phyloP scores from a whole-genome alignment of 2,797 vertebrate species.

The Fringilla coelebs region DNA sequence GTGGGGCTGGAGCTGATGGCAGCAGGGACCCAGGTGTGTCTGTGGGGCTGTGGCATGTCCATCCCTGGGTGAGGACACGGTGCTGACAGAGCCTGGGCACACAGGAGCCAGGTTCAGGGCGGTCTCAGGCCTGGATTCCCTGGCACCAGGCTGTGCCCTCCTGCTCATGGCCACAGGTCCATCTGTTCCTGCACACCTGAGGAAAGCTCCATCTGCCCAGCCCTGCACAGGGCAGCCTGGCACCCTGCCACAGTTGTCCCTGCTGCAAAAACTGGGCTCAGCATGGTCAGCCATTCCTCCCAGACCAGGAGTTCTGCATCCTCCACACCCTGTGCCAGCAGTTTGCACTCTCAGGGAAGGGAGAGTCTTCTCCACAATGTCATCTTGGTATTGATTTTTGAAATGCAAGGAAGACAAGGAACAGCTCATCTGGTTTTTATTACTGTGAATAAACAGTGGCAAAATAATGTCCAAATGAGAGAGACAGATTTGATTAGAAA shows the following conservation, averaged over 20 bases:
- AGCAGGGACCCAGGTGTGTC: not conserved
- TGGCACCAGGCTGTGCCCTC: not conserved
- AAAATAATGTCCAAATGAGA: slow-evolving; percentile 13
- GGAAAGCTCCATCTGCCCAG: not conserved
- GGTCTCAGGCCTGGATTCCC: accelerated
- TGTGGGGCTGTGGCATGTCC: not conserved
- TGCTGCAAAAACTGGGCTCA: not conserved
- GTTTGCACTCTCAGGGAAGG: not conserved
- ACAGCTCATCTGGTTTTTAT: not conserved
- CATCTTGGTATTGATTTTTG: not conserved
- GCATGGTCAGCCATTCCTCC: not conserved
- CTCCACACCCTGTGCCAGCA: not conserved
- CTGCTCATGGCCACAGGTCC: not conserved
- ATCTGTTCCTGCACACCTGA: not conserved
- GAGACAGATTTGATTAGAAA: not conserved
- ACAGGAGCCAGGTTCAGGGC: not conserved
- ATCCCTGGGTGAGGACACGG: not conserved
- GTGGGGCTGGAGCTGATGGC: too few species aligned
- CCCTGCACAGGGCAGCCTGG: not conserved
- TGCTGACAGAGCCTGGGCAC: not conserved
- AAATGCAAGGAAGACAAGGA: not conserved
- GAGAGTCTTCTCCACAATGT: not conserved
- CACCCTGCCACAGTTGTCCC: not conserved
- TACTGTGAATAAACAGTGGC: not conserved
- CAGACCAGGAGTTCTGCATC: not conserved